Evolutionary conservation across 2,888 invertebrate genomes (phyloP), one percentile per base, ranked within the genome.

Genomic region (Ennomos erosarius): DNA sequence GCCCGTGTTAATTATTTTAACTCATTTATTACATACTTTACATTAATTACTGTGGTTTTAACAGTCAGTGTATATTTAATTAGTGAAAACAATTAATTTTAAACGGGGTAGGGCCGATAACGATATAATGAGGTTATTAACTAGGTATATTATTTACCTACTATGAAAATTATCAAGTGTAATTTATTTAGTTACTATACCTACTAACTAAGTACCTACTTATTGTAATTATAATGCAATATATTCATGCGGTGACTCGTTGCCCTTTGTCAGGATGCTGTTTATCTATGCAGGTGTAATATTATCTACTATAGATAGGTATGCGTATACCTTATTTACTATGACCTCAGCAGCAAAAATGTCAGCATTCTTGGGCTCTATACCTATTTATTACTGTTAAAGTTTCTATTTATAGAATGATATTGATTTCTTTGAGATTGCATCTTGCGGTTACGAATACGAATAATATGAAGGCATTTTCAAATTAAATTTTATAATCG

Each of bases 1-100:
- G 35, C 36, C 36, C n/a, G 49, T 36, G 39, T 45, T 54, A 49
- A 59, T 59, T 50, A 54, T 59, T 59, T 54, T n/a, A 45, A 34
- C 47, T 44, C 52, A 45, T n/a, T 36, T 6, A 26, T 53, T 48
- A 39, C 42, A 48, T 54, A 49, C 47, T 57, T 51, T 38, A 10
- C 45, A 40, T 37, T 57, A 46, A 59, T 59, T 48, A 53, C 43
- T 4, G 26, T 26, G 13, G 39, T 40, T 49, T 52, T 51, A 37
- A 44, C 48, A 35, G 39, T 35, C 16, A 42, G 43, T 38, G 16
- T 35, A 43, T 43, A 53, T 59, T 59, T 59, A 57, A 57, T 52
- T 47, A 47, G 34, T 33, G 9, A 39, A 46, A 49, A 39, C 26
- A 12, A 39, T 39, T 8, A 48, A 49, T 39, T 33, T 39, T 33